These are phyloP conservation scores for Eulithis prunata DNA, from an alignment of 2,888 invertebrate genomes.

Conservation along the genomic window DNA sequence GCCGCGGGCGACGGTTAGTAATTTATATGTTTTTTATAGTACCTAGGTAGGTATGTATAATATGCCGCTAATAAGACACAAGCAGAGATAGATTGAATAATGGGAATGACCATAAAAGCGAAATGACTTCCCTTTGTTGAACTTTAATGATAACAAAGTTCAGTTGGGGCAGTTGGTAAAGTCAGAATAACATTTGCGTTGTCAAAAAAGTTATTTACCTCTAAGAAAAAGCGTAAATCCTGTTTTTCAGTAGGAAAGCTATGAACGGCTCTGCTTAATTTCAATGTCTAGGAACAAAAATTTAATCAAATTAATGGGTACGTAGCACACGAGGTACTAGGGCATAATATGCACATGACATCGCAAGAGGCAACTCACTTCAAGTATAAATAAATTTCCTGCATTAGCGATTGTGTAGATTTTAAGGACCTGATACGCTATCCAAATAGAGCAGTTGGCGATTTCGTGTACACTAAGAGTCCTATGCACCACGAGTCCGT, in stretches of 20 bases:
- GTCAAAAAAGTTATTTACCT: constrained; percentile 48
- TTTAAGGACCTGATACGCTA: constrained; percentile 67
- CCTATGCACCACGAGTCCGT: constrained; percentile 54
- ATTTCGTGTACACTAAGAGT: constrained; percentile 55
- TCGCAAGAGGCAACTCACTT: constrained; percentile 48
- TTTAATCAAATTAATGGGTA: not conserved
- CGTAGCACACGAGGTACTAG: not conserved
- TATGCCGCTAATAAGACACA: too few species aligned
- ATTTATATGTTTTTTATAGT: too few species aligned
- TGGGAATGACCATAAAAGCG: too few species aligned
- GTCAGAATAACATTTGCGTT: too few species aligned
- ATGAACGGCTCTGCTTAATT: constrained; percentile 61
- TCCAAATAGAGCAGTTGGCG: constrained; percentile 68
- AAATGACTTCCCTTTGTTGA: too few species aligned
- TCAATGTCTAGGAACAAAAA: constrained; percentile 51
- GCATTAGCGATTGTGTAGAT: constrained; percentile 59
- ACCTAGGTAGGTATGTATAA: too few species aligned
- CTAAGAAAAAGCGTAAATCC: constrained; percentile 59
- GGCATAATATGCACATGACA: not conserved
- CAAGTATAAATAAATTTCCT: constrained; percentile 59
- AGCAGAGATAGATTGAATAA: too few species aligned
- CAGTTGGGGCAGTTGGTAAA: too few species aligned
- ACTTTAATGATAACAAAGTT: too few species aligned
- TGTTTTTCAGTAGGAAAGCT: constrained; percentile 62
- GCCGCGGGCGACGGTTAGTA: too few species aligned